Conservation (phyloP, 2,888 invertebrate species). For the Dendrolimus pini region DNA sequence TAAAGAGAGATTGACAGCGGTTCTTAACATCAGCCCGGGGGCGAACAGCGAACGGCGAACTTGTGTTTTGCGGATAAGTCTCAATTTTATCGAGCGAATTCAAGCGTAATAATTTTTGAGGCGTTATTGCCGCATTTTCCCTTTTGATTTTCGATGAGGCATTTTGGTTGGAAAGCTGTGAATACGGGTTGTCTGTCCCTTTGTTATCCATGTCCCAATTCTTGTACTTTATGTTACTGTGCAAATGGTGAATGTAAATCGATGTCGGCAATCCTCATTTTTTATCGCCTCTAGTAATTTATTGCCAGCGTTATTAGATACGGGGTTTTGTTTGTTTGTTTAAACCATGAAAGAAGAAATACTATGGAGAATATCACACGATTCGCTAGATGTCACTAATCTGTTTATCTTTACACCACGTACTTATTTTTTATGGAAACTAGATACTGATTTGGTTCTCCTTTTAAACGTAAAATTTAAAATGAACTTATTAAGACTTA, state of each 20-base stretch:
- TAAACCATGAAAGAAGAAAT: too few species aligned
- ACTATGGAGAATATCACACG: too few species aligned
- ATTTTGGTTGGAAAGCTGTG: constrained; percentile 10
- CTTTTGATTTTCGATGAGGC: constrained; percentile 25
- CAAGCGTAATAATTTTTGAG: constrained; percentile 40
- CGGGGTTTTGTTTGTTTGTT: too few species aligned
- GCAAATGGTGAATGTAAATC: neutral
- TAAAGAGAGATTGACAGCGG: constrained; percentile 57
- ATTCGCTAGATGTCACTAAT: too few species aligned
- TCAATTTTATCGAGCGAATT: constrained; percentile 45
- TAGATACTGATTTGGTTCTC: too few species aligned
- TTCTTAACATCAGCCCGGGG: constrained; percentile 44
- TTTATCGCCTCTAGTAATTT: neutral
- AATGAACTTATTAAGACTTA: too few species aligned
- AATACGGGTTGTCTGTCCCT: constrained; percentile 4
- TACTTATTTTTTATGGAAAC: too few species aligned
- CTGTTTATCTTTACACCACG: too few species aligned
- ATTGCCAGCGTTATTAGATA: too few species aligned
- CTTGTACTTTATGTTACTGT: neutral
- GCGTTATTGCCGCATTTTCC: constrained; percentile 30
- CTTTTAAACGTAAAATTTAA: too few species aligned
- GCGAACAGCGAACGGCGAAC: constrained; percentile 38
- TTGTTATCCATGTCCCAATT: neutral
- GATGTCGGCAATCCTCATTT: neutral
- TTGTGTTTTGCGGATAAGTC: constrained; percentile 46